Percentiles rank a stretch among this genome's conserved stretches.
Evolutionary conservation across 2,888 invertebrate genomes (phyloP).

Genomic region (Dryobotodes eremita): DNA sequence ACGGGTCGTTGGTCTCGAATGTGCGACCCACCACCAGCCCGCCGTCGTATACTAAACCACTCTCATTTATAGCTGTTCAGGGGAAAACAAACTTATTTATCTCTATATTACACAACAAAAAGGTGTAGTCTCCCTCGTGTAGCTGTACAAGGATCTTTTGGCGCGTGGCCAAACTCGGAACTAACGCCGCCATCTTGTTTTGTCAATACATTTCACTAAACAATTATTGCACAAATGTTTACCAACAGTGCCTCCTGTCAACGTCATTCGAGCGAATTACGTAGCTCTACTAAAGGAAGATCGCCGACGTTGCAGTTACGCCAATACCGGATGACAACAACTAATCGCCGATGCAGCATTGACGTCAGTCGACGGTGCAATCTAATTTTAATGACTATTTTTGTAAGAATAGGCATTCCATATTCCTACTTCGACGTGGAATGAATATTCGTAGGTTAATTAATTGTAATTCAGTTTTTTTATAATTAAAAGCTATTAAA

Average conservation of each 20-base stretch:
- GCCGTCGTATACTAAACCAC: constrained; percentile 92
- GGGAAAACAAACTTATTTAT: background rate
- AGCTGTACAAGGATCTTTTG: too few species aligned
- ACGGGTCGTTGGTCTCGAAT: constrained; percentile 92
- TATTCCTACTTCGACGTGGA: too few species aligned
- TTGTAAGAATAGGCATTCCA: background rate
- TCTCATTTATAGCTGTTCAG: constrained; percentile 89
- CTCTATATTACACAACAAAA: background rate
- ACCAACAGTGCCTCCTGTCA: too few species aligned
- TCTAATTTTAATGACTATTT: background rate
- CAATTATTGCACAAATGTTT: too few species aligned
- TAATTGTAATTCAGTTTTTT: background rate
- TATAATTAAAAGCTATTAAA: background rate
- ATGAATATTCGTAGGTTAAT: background rate
- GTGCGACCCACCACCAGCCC: constrained; percentile 91
- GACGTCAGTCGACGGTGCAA: background rate
- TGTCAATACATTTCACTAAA: too few species aligned
- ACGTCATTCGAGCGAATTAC: too few species aligned
- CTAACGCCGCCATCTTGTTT: too few species aligned
- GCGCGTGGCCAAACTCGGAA: too few species aligned
- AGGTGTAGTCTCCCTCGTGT: background rate
- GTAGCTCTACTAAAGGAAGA: too few species aligned
- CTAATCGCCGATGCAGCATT: background rate
- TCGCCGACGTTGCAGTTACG: background rate
- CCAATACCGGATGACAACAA: background rate